phyloP scores from a whole-genome alignment of 2,113 vertebrate species.

The Rhinopomastus cyanomelas region DNA sequence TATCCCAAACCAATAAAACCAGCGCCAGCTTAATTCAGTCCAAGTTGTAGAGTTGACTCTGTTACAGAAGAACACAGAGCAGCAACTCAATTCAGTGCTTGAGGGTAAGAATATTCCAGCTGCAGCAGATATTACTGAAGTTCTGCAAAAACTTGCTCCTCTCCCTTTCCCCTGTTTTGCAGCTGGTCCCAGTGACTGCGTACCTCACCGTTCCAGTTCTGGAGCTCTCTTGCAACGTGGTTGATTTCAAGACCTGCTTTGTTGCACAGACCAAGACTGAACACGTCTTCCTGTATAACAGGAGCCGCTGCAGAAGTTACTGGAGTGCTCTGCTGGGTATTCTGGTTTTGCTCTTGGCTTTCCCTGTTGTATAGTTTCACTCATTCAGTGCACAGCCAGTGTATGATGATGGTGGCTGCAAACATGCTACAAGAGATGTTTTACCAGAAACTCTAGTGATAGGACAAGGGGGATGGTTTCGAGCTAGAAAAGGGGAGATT shows the following conservation, averaged over 20 bases:
- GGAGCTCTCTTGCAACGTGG: constrained; percentile 73
- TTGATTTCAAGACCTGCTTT: constrained; percentile 86
- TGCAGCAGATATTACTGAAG: neutral
- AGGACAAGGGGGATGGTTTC: no score
- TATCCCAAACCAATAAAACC: neutral
- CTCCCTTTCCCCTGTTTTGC: neutral
- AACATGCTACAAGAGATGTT: neutral
- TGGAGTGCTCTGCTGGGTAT: constrained; percentile 84
- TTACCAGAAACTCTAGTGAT: no score
- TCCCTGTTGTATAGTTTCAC: neutral
- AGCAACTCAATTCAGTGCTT: neutral
- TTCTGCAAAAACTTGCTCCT: neutral
- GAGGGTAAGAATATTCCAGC: neutral
- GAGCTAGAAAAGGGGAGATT: no score
- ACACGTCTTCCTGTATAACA: constrained; percentile 78
- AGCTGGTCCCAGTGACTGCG: constrained; percentile 84
- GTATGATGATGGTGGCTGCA: neutral
- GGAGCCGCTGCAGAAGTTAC: constrained; percentile 76
- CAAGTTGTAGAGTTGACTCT: neutral
- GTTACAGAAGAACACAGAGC: neutral
- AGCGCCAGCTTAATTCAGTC: neutral
- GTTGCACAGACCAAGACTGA: constrained; percentile 71
- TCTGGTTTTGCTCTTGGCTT: neutral
- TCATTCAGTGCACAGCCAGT: neutral
- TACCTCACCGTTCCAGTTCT: constrained; percentile 76